Conservation (phyloP, 2,888 invertebrate species). For the Andrena hattorfiana region DNA sequence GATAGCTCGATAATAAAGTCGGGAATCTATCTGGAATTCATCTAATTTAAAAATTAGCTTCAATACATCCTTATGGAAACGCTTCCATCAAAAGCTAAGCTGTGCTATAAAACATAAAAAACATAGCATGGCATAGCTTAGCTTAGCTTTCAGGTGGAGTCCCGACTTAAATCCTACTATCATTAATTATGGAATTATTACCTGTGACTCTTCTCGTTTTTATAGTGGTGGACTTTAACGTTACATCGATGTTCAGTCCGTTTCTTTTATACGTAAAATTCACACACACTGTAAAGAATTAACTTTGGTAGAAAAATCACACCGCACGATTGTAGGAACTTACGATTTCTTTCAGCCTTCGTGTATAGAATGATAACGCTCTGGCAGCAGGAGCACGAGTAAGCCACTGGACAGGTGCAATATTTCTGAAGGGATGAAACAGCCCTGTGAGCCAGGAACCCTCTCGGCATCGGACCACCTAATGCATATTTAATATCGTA, state of each 20-base stretch:
- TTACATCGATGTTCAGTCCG: slow-evolving; percentile 75
- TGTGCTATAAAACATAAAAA: no score
- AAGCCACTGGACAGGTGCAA: slow-evolving; percentile 70
- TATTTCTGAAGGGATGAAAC: slow-evolving; percentile 66
- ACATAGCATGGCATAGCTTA: no score
- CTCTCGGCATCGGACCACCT: slow-evolving; percentile 47
- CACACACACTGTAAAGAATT: slow-evolving; percentile 75
- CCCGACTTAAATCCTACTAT: no score
- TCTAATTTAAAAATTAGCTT: neutral
- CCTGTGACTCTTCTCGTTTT: slow-evolving; percentile 71
- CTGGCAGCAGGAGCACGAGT: slow-evolving; percentile 79
- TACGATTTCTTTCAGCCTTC: slow-evolving; percentile 71
- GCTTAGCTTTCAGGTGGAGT: no score
- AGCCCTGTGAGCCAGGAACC: slow-evolving; percentile 70
- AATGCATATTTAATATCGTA: slow-evolving; percentile 2
- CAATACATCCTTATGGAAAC: no score
- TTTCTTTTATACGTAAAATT: slow-evolving; percentile 76
- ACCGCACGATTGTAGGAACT: slow-evolving; percentile 44
- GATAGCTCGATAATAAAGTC: neutral
- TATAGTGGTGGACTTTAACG: slow-evolving; percentile 70
- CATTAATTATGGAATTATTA: slow-evolving; percentile 51
- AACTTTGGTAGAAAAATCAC: neutral
- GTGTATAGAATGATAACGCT: slow-evolving; percentile 74
- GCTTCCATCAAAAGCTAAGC: no score
- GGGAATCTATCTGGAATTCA: neutral